These are phyloP conservation scores for Bostrychus sinensis DNA, from an alignment of 2,113 vertebrate species.

Conservation along the genomic window DNA sequence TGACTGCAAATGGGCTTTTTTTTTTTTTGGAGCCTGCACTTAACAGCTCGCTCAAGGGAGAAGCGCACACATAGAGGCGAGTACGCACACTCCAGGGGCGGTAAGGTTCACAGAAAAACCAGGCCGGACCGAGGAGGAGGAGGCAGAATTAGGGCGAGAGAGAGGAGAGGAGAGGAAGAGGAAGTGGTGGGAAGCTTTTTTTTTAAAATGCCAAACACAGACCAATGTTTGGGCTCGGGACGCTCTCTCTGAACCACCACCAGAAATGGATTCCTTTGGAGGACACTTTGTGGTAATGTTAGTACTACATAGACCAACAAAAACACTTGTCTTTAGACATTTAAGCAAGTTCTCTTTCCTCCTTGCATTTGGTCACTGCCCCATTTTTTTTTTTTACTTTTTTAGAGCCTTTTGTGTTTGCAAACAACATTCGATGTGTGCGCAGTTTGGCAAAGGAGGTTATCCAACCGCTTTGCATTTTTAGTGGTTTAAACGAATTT, in stretches of 20 bases:
- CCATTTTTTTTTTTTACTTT: too few relatives aligned
- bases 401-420: too few relatives aligned
- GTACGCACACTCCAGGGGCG: constrained; percentile 47
- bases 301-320: too few relatives aligned
- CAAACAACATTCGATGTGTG: too few relatives aligned
- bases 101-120: constrained; percentile 63
- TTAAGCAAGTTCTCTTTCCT: too few relatives aligned
- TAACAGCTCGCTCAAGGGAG: constrained; percentile 80
- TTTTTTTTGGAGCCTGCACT: constrained; percentile 80
- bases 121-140: constrained; percentile 57
- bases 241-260: constrained; percentile 60
- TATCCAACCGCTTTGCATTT: too few relatives aligned
- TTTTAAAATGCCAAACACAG: constrained; percentile 46
- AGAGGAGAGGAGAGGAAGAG: constrained; percentile 36
- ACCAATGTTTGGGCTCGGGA: constrained; percentile 56
- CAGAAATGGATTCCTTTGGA: constrained; percentile 50
- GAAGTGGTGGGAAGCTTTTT: constrained; percentile 65
- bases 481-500: too few relatives aligned
- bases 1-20: constrained; percentile 78
- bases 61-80: constrained; percentile 45
- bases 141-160: constrained; percentile 53
- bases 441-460: too few relatives aligned
- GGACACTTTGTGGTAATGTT: too few relatives aligned
- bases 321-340: too few relatives aligned
- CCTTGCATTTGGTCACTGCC: too few relatives aligned